Evolutionary conservation across 2,113 vertebrate genomes (phyloP).

Genomic region (Gopherus flavomarginatus): DNA sequence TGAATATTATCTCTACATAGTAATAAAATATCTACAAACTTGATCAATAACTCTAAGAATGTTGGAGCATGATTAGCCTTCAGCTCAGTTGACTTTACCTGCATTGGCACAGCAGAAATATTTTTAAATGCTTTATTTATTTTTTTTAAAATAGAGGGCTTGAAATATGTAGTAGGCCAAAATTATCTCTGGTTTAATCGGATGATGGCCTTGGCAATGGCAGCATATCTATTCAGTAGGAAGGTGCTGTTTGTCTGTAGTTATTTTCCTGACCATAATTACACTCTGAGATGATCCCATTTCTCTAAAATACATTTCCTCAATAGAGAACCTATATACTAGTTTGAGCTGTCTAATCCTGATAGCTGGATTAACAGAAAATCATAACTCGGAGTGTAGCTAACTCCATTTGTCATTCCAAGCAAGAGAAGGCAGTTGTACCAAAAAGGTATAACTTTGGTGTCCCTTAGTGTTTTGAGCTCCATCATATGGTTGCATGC

Average conservation of each 20-base stretch:
- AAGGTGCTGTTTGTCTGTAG: neutral
- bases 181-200: neutral
- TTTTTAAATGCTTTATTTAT: neutral
- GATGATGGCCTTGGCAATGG: neutral
- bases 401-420: constrained; percentile 1
- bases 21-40: neutral
- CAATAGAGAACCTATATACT: neutral
- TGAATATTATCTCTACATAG: neutral
- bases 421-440: neutral
- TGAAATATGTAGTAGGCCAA: neutral
- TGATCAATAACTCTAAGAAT: neutral
- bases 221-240: constrained; percentile 10
- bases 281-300: neutral
- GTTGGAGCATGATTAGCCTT: neutral
- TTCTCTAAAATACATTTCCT: neutral
- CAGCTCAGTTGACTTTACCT: neutral
- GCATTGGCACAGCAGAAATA: neutral
- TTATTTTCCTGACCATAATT: neutral
- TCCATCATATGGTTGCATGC: neutral
- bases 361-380: constrained; percentile 24
- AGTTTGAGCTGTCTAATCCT: constrained; percentile 1
- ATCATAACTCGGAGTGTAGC: neutral
- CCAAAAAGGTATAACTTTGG: neutral
- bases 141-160: neutral
- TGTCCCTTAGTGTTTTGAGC: constrained; percentile 30